Percentiles rank a stretch among this genome's conserved stretches.
These are phyloP conservation scores for Synergus gifuensis DNA, from an alignment of 2,888 invertebrate genomes.

Conservation along the genomic window DNA sequence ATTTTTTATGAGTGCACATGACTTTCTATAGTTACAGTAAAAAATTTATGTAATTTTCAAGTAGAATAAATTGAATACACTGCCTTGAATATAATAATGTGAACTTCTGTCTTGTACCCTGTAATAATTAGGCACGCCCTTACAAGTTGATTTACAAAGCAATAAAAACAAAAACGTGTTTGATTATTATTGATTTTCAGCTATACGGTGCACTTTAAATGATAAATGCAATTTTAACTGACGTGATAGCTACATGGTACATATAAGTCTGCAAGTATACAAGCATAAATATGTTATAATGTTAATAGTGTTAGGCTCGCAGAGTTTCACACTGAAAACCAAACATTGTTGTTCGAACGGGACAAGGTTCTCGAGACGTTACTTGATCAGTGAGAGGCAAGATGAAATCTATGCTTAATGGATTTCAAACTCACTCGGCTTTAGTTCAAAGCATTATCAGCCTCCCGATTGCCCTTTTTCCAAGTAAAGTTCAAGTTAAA, in stretches of 20 bases:
- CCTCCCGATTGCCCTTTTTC: slow-evolving; percentile 8
- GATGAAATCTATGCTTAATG: slow-evolving; percentile 26
- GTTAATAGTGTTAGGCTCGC: neutral
- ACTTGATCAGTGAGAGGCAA: slow-evolving; percentile 8
- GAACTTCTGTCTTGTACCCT: neutral
- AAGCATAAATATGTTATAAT: no score
- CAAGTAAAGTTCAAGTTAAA: neutral
- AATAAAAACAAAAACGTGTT: slow-evolving; percentile 13
- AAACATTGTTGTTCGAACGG: slow-evolving; percentile 11
- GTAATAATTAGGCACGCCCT: slow-evolving; percentile 10
- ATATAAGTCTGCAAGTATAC: neutral
- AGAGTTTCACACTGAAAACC: slow-evolving; percentile 28
- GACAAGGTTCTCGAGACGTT: slow-evolving; percentile 12
- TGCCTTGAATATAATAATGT: neutral
- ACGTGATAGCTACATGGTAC: slow-evolving; percentile 4
- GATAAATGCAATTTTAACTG: slow-evolving; percentile 29
- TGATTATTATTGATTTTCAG: slow-evolving; percentile 26
- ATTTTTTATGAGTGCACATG: no score
- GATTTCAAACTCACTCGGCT: slow-evolving; percentile 9
- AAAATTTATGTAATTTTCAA: no score
- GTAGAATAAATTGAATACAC: no score
- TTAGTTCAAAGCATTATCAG: neutral
- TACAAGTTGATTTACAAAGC: neutral
- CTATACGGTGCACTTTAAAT: slow-evolving; percentile 20
- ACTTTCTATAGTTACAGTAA: no score